A percentile compares a stretch with the other conserved stretches of the same genome.
These are phyloP conservation scores for Allygus modestus DNA, from an alignment of 2,888 invertebrate genomes.

Conservation along the genomic window DNA sequence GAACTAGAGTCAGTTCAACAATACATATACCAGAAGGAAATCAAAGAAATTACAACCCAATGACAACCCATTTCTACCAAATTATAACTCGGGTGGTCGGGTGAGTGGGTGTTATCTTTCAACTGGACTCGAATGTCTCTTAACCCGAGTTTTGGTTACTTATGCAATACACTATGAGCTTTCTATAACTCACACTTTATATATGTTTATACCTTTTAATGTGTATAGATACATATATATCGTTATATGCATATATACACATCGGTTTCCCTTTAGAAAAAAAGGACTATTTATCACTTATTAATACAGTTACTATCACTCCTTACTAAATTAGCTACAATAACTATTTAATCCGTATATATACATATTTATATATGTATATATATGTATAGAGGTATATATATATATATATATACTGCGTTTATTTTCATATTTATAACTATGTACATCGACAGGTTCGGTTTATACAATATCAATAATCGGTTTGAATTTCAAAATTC, in stretches of 20 bases:
- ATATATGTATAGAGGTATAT: conserved; percentile 1
- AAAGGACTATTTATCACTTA: conserved; percentile 42
- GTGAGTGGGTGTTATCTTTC: conserved; percentile 3
- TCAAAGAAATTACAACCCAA: too few species aligned
- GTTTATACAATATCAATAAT: conserved; percentile 38
- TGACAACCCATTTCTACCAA: neutral
- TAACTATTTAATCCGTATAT: conserved; percentile 43
- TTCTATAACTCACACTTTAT: conserved; percentile 33
- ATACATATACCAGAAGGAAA: too few species aligned
- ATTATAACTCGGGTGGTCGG: neutral
- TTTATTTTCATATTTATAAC: conserved; percentile 49
- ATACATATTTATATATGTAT: conserved; percentile 51
- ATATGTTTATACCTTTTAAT: conserved; percentile 18
- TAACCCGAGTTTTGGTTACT: neutral
- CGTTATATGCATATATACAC: neutral
- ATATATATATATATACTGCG: conserved; percentile 8
- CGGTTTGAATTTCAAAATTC: conserved; percentile 36
- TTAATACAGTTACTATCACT: conserved; percentile 40
- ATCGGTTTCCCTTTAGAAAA: neutral
- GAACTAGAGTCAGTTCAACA: too few species aligned
- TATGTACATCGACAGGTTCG: conserved; percentile 42
- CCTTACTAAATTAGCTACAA: conserved; percentile 34
- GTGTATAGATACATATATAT: conserved; percentile 16
- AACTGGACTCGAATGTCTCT: neutral
- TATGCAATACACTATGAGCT: conserved; percentile 11